Evolutionary conservation across 2,113 vertebrate genomes (phyloP), one percentile per base, ranked within the genome.

Genomic region (Herpailurus yagouaroundi): DNA sequence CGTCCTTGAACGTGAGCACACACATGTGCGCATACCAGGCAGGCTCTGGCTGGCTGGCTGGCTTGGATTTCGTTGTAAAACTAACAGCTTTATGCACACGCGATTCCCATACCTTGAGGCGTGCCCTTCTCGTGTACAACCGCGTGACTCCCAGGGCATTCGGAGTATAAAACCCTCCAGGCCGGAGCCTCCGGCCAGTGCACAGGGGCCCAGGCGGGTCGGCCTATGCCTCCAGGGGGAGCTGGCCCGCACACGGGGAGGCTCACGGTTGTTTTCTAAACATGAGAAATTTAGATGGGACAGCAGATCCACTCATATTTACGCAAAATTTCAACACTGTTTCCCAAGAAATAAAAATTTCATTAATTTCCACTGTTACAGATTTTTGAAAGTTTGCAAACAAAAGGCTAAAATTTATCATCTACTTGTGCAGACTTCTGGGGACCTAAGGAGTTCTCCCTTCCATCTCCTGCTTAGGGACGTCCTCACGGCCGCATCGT

Each of bases 11-110:
- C 12, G 9, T 4, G 36, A 5, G 50, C 63, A n/a, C 31, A 10
- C 2, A 4, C 19, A 0, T 0, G 0, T 55, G 77, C 80, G 5
- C 4, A 4, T 13, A 3, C 23, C 52, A 4, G 50, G 13, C 50
- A 14, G 50, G 73, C 1, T 45, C 45, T 45, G 45, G 15, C 36
- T 5, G 38, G 36, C 14, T 3, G 41, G 31, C 77, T 7, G 77
- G 33, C 11, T 31, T 8, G 57, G 21, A 60, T 21, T 60, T 60
- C 57, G 21, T 21, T 21, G 18, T 60, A 60, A 60, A 60, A 60
- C 57, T 18, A 55, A 68, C 31, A 2, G 64, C 33, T 76, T 29
- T 15, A 29, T 1, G 12, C 12, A 76, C 4, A 41, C 4, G 6
- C 9, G 10, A 13, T 36, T 73, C 71, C 23, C 73, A 7, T 13